These are phyloP conservation scores for Gastrophryne carolinensis DNA, from an alignment of 2,797 vertebrate genomes.

Conservation along the genomic window DNA sequence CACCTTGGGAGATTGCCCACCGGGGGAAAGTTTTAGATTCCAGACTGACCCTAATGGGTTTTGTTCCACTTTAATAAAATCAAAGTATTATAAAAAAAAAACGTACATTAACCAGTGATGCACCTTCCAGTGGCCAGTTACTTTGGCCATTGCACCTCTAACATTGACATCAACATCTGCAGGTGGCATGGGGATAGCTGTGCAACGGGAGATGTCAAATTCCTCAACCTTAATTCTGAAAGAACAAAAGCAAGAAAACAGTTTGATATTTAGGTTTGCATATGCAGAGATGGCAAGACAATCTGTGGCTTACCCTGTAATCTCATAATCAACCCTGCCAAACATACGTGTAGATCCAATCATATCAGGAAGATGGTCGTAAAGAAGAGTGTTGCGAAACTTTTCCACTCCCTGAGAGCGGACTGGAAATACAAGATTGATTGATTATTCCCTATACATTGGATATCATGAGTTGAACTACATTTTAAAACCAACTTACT, in stretches of 20 bases:
- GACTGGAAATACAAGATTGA: neutral
- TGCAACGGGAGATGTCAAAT: neutral
- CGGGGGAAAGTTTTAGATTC: no score
- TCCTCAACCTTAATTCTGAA: conserved; percentile 10
- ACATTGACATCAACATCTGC: neutral
- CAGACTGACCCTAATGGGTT: no score
- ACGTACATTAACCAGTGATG: conserved; percentile 39
- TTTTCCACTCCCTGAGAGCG: conserved; percentile 4
- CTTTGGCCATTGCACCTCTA: conserved; percentile 16
- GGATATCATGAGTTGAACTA: neutral
- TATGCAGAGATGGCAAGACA: neutral
- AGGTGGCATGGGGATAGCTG: neutral
- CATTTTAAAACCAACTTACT: neutral
- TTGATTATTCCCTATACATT: neutral
- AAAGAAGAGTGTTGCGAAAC: conserved; percentile 7
- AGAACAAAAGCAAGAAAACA: neutral
- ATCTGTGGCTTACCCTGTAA: conserved; percentile 4
- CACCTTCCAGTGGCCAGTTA: conserved; percentile 19
- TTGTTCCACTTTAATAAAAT: no score
- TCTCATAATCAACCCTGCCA: conserved; percentile 23
- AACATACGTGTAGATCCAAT: conserved; percentile 22
- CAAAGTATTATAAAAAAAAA: no score
- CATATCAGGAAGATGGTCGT: conserved; percentile 27
- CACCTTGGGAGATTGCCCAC: no score
- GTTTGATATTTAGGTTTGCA: neutral